Conservation (phyloP, 2,797 vertebrate genomes). For the Eulemur mongoz region DNA sequence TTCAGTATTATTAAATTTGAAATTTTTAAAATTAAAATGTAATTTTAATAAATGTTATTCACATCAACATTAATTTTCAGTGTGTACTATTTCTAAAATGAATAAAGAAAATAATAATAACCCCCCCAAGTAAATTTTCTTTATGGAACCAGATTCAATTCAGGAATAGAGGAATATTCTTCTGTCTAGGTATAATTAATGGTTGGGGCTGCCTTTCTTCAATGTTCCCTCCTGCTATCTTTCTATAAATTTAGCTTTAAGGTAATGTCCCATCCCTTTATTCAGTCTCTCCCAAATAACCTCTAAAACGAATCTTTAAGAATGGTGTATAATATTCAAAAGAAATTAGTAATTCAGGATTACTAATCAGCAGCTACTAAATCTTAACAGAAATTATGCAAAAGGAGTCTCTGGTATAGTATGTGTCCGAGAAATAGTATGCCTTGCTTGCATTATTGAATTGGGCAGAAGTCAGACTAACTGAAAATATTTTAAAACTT, state of each 20-base stretch:
- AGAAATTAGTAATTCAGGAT: not conserved
- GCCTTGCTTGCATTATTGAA: not conserved
- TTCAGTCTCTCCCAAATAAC: not conserved
- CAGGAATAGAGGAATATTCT: not conserved
- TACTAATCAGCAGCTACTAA: not conserved
- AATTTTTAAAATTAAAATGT: not conserved
- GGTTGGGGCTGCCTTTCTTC: not conserved
- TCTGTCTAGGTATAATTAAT: not conserved
- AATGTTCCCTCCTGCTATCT: not conserved
- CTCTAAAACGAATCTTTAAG: not conserved
- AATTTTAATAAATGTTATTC: not conserved
- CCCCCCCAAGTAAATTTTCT: not conserved
- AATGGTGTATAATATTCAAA: not conserved
- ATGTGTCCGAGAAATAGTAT: not conserved
- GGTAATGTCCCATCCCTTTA: not conserved
- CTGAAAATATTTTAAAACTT: not conserved
- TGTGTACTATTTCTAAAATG: not conserved
- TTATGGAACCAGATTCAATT: not conserved
- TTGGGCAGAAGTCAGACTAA: not conserved
- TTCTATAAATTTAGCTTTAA: not conserved
- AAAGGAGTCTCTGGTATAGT: not conserved
- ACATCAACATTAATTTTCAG: not conserved
- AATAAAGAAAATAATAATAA: not conserved
- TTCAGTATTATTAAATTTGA: not conserved
- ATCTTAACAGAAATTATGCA: not conserved